A percentile compares a stretch with the other conserved stretches of the same genome.
Conservation (phyloP, 2,888 invertebrate genomes). For the Tenthredo scrophulariae region DNA sequence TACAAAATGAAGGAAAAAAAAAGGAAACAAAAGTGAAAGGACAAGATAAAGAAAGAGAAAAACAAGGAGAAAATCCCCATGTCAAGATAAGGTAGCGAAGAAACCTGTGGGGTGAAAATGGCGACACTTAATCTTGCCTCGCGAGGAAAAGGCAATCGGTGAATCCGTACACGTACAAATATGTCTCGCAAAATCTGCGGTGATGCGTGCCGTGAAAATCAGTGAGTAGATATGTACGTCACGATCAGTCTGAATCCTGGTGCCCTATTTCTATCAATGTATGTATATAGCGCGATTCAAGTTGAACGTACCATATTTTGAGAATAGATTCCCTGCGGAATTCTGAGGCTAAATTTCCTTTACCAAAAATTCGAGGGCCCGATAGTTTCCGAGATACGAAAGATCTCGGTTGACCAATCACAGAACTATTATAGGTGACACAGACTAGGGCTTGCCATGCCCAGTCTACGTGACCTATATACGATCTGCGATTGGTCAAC, state of each 20-base stretch:
- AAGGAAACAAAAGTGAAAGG: neutral
- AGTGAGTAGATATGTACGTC: neutral
- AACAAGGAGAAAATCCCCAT: neutral
- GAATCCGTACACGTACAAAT: conserved; percentile 12
- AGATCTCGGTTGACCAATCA: too few species aligned
- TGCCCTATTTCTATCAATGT: neutral
- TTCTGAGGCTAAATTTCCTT: too few species aligned
- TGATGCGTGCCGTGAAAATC: conserved; percentile 10
- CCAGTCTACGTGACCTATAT: too few species aligned
- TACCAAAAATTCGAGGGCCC: too few species aligned
- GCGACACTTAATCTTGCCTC: neutral
- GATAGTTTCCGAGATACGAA: too few species aligned
- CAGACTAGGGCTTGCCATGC: too few species aligned
- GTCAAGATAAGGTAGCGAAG: neutral
- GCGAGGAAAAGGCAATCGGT: neutral
- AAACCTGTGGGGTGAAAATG: neutral
- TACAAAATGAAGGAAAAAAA: neutral
- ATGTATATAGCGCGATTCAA: neutral
- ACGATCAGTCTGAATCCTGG: neutral
- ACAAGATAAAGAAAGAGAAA: neutral
- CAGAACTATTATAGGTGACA: too few species aligned
- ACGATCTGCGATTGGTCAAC: too few species aligned
- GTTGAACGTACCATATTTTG: too few species aligned
- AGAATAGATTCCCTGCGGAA: too few species aligned
- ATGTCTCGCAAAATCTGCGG: neutral